A percentile compares a stretch with the other conserved stretches of the same genome.
Evolutionary conservation across 35 echinoderm and acorn worm species (phyloP).

Genomic region (Eucidaris tribuloides): DNA sequence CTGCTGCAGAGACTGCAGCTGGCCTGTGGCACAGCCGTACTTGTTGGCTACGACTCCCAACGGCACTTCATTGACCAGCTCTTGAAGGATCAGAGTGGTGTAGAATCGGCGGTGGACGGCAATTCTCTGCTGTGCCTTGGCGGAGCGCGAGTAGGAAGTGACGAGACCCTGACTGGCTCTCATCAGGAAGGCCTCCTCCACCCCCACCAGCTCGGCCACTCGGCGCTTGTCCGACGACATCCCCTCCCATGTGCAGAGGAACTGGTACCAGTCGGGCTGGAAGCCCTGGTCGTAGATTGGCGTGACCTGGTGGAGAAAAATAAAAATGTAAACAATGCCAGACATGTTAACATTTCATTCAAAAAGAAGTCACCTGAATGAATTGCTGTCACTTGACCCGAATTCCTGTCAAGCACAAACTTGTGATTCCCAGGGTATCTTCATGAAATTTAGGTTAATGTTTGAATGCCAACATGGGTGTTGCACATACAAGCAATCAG

Average conservation of each 20-base stretch:
- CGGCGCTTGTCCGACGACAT: conserved; percentile 77
- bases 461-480: too few relatives aligned
- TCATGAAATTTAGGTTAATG: too few relatives aligned
- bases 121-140: conserved; percentile 59
- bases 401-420: too few relatives aligned
- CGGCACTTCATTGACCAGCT: conserved; percentile 89
- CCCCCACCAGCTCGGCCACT: conserved; percentile 86
- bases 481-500: too few relatives aligned
- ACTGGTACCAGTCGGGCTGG: conserved; percentile 95
- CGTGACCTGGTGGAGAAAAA: conserved; percentile 66
- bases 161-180: conserved; percentile 60
- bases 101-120: conserved; percentile 92
- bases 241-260: conserved; percentile 75
- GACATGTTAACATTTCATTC: too few relatives aligned
- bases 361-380: background rate
- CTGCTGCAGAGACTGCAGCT: conserved; percentile 92
- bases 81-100: conserved; percentile 72
- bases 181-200: conserved; percentile 90
- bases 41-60: conserved; percentile 62
- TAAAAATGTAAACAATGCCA: too few relatives aligned
- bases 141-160: conserved; percentile 32
- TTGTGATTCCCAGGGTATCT: too few relatives aligned
- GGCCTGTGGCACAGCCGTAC: conserved; percentile 82
- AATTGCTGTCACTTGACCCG: background rate
- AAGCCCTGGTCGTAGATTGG: conserved; percentile 92